Percentiles rank a stretch among this genome's conserved stretches.
These are phyloP conservation scores for Mamestra brassicae DNA, from an alignment of 2,888 invertebrate species.

Conservation along the genomic window DNA sequence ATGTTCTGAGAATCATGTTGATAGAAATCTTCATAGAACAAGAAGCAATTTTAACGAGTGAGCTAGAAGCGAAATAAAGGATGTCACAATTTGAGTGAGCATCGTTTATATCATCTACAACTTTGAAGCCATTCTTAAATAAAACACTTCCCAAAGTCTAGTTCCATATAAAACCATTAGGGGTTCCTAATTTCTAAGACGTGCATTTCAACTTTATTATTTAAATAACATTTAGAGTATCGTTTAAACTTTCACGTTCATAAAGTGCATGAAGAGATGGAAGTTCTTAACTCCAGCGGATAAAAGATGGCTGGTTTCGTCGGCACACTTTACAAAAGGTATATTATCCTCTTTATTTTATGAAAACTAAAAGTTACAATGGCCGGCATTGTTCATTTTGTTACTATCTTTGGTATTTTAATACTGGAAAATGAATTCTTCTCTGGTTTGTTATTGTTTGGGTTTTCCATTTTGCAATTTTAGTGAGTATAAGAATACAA, in stretches of 20 bases:
- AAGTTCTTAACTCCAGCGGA: conserved; percentile 56
- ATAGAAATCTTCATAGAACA: not conserved
- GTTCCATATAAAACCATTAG: not conserved
- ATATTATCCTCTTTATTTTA: conserved; percentile 53
- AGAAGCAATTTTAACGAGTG: conserved; percentile 7
- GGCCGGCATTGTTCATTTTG: conserved; percentile 37
- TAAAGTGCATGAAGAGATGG: conserved; percentile 50
- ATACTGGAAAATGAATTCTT: conserved; percentile 17
- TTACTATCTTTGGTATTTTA: conserved; percentile 36
- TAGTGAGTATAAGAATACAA: not conserved
- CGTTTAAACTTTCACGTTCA: conserved; percentile 58
- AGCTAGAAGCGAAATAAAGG: not conserved
- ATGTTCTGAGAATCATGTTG: not conserved
- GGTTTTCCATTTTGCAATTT: not conserved
- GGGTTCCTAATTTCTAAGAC: conserved; percentile 6
- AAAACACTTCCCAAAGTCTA: not conserved
- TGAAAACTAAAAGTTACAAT: conserved; percentile 50
- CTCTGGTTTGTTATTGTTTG: conserved; percentile 16
- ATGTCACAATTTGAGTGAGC: not conserved
- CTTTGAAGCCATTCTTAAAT: not conserved
- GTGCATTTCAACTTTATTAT: conserved; percentile 16
- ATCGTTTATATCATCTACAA: too few species aligned
- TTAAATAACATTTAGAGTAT: conserved; percentile 41
- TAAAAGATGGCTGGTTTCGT: conserved; percentile 60
- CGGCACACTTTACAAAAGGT: conserved; percentile 52